Conservation (phyloP, 92 coral and sea anemone species). For the Anthopleura xanthogrammica region DNA sequence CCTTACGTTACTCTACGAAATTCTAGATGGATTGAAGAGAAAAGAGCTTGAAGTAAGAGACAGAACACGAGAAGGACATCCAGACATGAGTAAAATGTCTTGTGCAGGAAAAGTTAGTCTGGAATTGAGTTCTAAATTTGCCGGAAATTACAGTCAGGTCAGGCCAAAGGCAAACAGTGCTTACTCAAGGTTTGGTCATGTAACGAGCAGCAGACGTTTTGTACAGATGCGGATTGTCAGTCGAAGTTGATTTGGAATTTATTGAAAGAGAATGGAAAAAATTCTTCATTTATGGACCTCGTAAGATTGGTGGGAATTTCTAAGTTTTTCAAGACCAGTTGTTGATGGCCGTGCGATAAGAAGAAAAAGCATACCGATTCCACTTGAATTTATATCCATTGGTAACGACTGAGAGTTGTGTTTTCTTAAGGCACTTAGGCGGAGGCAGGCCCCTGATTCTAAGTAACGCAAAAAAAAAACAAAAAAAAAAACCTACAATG, state of each 20-base stretch:
- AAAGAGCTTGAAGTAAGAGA: not conserved
- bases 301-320: not conserved
- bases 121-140: not conserved
- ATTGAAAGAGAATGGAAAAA: not conserved
- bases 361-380: no score
- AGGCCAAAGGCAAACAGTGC: not conserved
- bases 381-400: no score
- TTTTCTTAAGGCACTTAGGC: no score
- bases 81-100: not conserved
- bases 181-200: not conserved
- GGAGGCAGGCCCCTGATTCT: no score
- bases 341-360: no score
- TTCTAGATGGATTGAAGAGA: slow-evolving; percentile 37
- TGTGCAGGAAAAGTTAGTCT: not conserved
- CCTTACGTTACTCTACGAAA: slow-evolving; percentile 48
- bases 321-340: not conserved
- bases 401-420: no score
- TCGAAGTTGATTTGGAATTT: slow-evolving; percentile 17
- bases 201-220: slow-evolving; percentile 33
- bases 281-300: not conserved
- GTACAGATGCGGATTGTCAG: slow-evolving; percentile 47
- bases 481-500: no score
- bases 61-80: slow-evolving; percentile 1
- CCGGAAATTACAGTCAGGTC: slow-evolving; percentile 5
- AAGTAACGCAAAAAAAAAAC: no score